Conservation (phyloP, 2,113 vertebrate genomes). For the Mugil cephalus region DNA sequence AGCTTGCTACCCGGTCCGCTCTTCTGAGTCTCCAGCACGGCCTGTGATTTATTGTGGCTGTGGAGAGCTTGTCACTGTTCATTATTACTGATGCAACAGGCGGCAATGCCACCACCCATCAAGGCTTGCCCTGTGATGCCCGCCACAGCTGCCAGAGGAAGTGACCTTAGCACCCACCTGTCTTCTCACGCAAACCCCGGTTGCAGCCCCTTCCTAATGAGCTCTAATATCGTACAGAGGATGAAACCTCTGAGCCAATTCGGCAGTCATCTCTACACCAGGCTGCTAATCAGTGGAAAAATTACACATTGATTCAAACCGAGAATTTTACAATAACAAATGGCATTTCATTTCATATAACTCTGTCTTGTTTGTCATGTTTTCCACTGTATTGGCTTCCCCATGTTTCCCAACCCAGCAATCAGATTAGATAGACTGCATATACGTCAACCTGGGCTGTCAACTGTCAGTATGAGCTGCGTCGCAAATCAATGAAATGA, state of each 20-base stretch:
- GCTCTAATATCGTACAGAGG: constrained; percentile 60
- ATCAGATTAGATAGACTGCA: constrained; percentile 67
- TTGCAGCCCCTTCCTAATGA: constrained; percentile 58
- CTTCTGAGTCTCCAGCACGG: constrained; percentile 56
- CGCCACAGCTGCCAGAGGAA: constrained; percentile 75
- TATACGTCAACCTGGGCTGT: constrained; percentile 75
- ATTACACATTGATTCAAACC: constrained; percentile 8
- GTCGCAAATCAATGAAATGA: constrained; percentile 74
- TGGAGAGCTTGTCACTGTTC: constrained; percentile 80
- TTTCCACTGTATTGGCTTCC: constrained; percentile 14
- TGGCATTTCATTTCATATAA: background rate
- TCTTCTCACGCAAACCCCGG: constrained; percentile 63
- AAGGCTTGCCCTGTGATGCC: constrained; percentile 67
- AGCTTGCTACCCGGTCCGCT: constrained; percentile 56
- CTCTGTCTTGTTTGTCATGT: background rate
- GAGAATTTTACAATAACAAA: constrained; percentile 3
- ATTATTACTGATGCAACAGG: constrained; percentile 81
- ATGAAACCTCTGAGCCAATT: constrained; percentile 44
- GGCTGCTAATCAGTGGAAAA: constrained; percentile 5
- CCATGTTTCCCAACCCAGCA: constrained; percentile 33
- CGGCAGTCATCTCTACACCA: constrained; percentile 28
- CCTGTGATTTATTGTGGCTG: constrained; percentile 77
- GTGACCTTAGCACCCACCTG: constrained; percentile 81
- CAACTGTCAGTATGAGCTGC: constrained; percentile 68
- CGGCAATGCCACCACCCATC: constrained; percentile 76